phyloP scores from a whole-genome alignment of 30 jellyfish, hydroid and myxozoan species.

The Rhopilema esculentum region DNA sequence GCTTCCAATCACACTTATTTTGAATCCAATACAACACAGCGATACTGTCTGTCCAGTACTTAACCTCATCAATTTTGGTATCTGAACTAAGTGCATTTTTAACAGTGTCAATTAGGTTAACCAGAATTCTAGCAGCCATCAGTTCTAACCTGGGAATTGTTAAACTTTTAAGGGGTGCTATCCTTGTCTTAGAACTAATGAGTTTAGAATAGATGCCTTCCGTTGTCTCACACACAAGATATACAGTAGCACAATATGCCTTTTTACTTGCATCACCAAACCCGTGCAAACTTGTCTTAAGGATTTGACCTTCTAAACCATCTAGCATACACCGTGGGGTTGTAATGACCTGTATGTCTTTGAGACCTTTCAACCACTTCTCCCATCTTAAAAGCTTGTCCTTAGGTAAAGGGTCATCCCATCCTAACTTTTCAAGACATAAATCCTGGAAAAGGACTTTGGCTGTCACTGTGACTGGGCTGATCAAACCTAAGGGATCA shows the following conservation, averaged over 20 bases:
- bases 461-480: slow-evolving; percentile 58
- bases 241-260: slow-evolving; percentile 40
- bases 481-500: slow-evolving; percentile 28
- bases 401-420: slow-evolving; percentile 57
- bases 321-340: slow-evolving; percentile 35
- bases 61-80: slow-evolving; percentile 18
- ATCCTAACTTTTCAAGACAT: slow-evolving; percentile 37
- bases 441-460: slow-evolving; percentile 59
- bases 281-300: slow-evolving; percentile 14
- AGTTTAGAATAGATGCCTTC: slow-evolving; percentile 14
- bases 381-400: slow-evolving; percentile 45
- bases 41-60: slow-evolving; percentile 58
- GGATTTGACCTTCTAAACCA: not conserved
- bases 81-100: slow-evolving; percentile 34
- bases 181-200: slow-evolving; percentile 42
- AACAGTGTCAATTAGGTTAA: slow-evolving; percentile 36
- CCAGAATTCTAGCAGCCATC: slow-evolving; percentile 60
- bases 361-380: slow-evolving; percentile 22
- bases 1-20: slow-evolving; percentile 68
- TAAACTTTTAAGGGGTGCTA: slow-evolving; percentile 49
- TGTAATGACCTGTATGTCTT: slow-evolving; percentile 1
- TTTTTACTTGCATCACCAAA: slow-evolving; percentile 58
- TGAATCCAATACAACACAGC: slow-evolving; percentile 59
- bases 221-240: slow-evolving; percentile 31
- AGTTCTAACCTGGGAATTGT: slow-evolving; percentile 63